Conservation (phyloP, 2,797 vertebrate genomes). For the Sebastolobus altivelis region DNA sequence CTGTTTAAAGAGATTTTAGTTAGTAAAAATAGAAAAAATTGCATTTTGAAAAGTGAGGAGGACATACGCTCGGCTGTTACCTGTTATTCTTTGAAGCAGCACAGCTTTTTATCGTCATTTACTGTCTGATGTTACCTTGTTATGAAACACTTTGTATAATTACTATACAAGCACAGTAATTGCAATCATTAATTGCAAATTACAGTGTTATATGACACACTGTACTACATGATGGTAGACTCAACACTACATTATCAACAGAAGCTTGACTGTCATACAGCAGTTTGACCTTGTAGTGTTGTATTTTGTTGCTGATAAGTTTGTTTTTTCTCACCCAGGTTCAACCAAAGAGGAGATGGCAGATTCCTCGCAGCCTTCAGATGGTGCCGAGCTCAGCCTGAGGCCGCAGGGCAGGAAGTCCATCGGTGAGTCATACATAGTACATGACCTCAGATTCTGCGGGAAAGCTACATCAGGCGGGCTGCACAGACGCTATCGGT, state of each 20-base stretch:
- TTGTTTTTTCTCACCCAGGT: slow-evolving; percentile 57
- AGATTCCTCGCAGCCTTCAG: slow-evolving; percentile 76
- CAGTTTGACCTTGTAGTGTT: neutral
- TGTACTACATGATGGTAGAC: neutral
- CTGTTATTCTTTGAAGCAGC: neutral
- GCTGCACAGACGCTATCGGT: slow-evolving; percentile 37
- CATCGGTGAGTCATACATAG: slow-evolving; percentile 76
- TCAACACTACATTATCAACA: neutral
- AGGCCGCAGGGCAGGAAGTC: slow-evolving; percentile 82
- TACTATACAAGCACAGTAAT: neutral
- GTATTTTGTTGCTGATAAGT: neutral
- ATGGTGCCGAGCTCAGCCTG: slow-evolving; percentile 78
- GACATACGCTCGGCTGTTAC: neutral
- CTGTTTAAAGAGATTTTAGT: neutral
- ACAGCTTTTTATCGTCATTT: neutral
- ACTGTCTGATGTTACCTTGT: neutral
- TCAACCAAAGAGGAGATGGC: slow-evolving; percentile 84
- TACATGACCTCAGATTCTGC: slow-evolving; percentile 31
- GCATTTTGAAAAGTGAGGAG: neutral
- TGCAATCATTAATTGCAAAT: neutral
- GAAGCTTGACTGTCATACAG: neutral
- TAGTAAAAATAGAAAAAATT: neutral
- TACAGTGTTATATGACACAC: neutral
- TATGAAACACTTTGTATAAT: neutral
- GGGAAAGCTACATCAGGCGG: slow-evolving; percentile 43